phyloP scores from a whole-genome alignment of 2,113 vertebrate genomes.

The Callipepla squamata region DNA sequence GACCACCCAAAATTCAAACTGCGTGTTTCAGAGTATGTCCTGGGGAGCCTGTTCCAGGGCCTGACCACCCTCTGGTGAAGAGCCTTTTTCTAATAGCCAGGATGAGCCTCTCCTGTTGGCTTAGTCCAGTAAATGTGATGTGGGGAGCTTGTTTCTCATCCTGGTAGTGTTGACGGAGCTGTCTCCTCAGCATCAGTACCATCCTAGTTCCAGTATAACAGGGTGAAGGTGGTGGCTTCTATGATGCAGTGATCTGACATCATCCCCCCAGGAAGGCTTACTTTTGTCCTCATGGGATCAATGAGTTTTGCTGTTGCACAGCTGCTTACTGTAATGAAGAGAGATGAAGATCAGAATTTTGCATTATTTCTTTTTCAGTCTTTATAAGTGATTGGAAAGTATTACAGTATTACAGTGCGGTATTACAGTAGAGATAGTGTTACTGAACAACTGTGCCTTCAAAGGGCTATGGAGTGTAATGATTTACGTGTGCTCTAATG shows the following conservation, averaged over 20 bases:
- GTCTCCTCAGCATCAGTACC: background rate
- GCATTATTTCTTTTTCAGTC: background rate
- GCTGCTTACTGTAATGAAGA: background rate
- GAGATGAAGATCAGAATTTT: rapidly evolving
- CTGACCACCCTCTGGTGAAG: background rate
- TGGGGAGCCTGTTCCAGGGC: background rate
- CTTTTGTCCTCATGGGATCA: background rate
- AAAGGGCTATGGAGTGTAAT: background rate
- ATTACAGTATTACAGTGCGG: background rate
- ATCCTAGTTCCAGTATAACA: background rate
- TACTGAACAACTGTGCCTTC: background rate
- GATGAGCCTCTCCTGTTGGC: background rate
- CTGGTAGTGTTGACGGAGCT: background rate
- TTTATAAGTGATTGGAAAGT: background rate
- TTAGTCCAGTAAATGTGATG: background rate
- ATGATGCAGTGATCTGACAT: rapidly evolving
- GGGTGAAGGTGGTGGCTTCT: background rate
- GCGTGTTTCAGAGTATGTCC: background rate
- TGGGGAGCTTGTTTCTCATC: background rate
- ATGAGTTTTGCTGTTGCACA: background rate
- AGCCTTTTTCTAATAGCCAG: background rate
- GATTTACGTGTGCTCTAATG: background rate
- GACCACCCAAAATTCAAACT: background rate
- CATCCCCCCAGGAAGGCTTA: background rate
- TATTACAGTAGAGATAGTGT: background rate